Evolutionary conservation across 2,113 vertebrate genomes (phyloP).

Genomic region (Colossoma macropomum): DNA sequence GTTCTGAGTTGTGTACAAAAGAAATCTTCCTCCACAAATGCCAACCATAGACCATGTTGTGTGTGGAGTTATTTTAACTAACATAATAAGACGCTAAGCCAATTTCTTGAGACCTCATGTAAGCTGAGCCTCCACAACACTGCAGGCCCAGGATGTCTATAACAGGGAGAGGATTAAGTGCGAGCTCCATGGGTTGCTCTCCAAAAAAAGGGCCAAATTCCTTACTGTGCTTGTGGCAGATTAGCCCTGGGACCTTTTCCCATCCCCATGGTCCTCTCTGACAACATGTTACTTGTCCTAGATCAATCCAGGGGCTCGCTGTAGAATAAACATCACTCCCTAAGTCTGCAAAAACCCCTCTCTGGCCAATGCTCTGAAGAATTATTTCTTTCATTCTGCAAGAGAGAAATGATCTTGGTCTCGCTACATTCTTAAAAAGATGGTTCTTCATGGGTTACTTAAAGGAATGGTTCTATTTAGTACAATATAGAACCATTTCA

Average conservation of each 20-base stretch:
- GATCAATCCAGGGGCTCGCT: slow-evolving; percentile 24
- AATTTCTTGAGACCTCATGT: slow-evolving; percentile 36
- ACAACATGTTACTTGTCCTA: slow-evolving; percentile 1
- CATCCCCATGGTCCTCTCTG: slow-evolving; percentile 19
- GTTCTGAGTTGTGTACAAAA: slow-evolving; percentile 1
- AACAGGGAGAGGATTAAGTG: slow-evolving; percentile 51
- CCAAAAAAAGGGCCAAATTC: slow-evolving; percentile 41
- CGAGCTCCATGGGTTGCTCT: slow-evolving; percentile 22
- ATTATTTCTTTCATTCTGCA: neutral
- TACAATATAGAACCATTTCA: too few relatives aligned
- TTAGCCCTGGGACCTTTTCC: slow-evolving; percentile 42
- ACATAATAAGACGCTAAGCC: slow-evolving; percentile 9
- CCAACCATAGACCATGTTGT: neutral
- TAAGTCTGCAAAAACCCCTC: neutral
- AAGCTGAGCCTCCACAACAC: slow-evolving; percentile 38
- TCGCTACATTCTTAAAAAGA: too few relatives aligned
- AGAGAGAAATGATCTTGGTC: neutral
- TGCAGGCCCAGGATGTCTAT: slow-evolving; percentile 30
- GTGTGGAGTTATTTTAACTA: neutral
- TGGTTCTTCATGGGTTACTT: too few relatives aligned
- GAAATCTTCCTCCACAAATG: neutral
- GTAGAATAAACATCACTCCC: slow-evolving; percentile 26
- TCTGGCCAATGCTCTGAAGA: neutral
- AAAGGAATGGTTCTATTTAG: too few relatives aligned
- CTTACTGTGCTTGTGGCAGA: slow-evolving; percentile 37